Evolutionary conservation across 2,797 vertebrate genomes (phyloP).

Genomic region (Eulemur coronatus): DNA sequence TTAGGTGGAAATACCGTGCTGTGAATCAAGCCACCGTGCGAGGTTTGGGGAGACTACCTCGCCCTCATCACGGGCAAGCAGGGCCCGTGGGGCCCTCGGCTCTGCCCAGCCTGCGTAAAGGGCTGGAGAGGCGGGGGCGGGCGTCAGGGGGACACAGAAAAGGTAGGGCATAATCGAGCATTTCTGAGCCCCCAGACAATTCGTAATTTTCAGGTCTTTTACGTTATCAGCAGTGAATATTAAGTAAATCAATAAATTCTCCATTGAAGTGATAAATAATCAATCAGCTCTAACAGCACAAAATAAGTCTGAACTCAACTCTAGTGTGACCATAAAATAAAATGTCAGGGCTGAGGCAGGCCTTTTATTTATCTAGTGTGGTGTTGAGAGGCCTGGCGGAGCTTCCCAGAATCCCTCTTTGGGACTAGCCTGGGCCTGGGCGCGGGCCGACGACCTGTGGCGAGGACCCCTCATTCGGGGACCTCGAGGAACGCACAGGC

Average conservation of each 20-base stretch:
- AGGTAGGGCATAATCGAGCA: neutral
- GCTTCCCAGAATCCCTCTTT: neutral
- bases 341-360: slow-evolving; percentile 21
- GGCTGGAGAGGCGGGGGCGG: accelerated
- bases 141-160: neutral
- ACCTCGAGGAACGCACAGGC: accelerated
- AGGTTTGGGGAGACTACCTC: neutral
- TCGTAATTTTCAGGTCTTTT: slow-evolving; percentile 35
- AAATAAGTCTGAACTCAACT: slow-evolving; percentile 55
- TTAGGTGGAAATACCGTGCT: neutral
- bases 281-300: slow-evolving; percentile 49
- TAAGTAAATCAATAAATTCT: slow-evolving; percentile 64
- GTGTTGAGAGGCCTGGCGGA: neutral
- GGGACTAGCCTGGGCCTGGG: neutral
- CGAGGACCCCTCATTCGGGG: neutral
- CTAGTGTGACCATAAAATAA: slow-evolving; percentile 61
- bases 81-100: neutral
- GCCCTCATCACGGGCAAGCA: accelerated
- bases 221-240: slow-evolving; percentile 48
- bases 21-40: neutral
- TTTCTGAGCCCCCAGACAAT: neutral
- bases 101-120: neutral
- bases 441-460: accelerated
- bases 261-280: slow-evolving; percentile 61
- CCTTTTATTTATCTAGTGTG: neutral